Conservation (phyloP, 2,797 vertebrate species). For the Liparis tanakae region DNA sequence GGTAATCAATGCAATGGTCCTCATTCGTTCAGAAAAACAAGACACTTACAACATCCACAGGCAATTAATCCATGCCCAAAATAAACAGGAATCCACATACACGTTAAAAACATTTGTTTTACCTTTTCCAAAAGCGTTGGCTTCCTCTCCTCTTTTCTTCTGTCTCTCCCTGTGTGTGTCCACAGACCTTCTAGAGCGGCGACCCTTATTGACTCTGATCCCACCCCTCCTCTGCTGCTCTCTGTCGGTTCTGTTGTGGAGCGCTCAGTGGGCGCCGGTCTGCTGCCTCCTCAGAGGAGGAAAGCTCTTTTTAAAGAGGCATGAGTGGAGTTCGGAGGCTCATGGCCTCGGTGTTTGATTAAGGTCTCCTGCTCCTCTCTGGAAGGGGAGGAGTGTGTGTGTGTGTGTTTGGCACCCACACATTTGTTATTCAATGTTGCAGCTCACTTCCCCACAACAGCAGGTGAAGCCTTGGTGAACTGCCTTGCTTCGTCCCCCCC, state of each 20-base stretch:
- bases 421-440: slow-evolving; percentile 48
- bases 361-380: slow-evolving; percentile 61
- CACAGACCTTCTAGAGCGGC: slow-evolving; percentile 54
- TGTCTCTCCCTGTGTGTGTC: slow-evolving; percentile 32
- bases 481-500: neutral
- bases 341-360: slow-evolving; percentile 71
- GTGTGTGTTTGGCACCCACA: slow-evolving; percentile 46
- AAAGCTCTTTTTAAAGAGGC: slow-evolving; percentile 75
- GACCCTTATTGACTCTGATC: slow-evolving; percentile 48
- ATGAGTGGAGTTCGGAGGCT: slow-evolving; percentile 41
- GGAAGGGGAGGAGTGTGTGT: slow-evolving; percentile 39
- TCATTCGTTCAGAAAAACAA: slow-evolving; percentile 10
- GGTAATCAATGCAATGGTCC: neutral
- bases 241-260: slow-evolving; percentile 54
- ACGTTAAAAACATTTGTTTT: slow-evolving; percentile 21
- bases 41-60: neutral
- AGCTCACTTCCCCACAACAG: slow-evolving; percentile 44
- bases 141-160: slow-evolving; percentile 30
- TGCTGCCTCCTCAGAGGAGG: slow-evolving; percentile 54
- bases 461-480: slow-evolving; percentile 43
- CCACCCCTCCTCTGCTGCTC: slow-evolving; percentile 52
- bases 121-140: slow-evolving; percentile 44
- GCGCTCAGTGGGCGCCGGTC: slow-evolving; percentile 50
- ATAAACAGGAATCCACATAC: slow-evolving; percentile 1
- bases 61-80: slow-evolving; percentile 9